These are phyloP conservation scores for Alviniconcha strummeri DNA, from an alignment of 2,888 invertebrate genomes.

Conservation along the genomic window DNA sequence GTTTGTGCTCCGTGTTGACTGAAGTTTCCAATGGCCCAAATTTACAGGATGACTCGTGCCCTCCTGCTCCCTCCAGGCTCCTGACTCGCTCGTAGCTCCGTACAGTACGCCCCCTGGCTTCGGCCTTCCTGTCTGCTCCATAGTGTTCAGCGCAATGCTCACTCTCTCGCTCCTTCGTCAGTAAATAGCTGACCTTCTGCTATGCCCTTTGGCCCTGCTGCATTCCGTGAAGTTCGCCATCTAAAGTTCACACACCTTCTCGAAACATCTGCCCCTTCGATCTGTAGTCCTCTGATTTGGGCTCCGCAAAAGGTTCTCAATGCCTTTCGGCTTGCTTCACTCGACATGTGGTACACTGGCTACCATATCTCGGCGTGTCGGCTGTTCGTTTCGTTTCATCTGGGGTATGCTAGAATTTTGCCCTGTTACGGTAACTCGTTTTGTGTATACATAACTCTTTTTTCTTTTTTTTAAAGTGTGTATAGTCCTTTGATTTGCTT, in stretches of 20 bases:
- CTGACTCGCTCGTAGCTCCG: slow-evolving; percentile 21
- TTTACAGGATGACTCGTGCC: slow-evolving; percentile 22
- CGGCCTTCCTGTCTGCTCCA: slow-evolving; percentile 24
- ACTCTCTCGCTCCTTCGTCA: slow-evolving; percentile 22
- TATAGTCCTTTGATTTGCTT: background rate
- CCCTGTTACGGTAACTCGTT: slow-evolving; percentile 6
- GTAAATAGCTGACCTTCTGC: slow-evolving; percentile 22
- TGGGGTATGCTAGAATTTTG: slow-evolving; percentile 27
- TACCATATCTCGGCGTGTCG: slow-evolving; percentile 25
- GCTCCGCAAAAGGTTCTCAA: slow-evolving; percentile 14
- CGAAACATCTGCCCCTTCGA: slow-evolving; percentile 21
- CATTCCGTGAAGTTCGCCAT: slow-evolving; percentile 14
- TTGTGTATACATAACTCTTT: background rate
- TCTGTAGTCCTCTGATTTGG: slow-evolving; percentile 16
- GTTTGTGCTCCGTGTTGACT: slow-evolving; percentile 17
- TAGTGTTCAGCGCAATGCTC: slow-evolving; percentile 22
- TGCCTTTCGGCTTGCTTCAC: slow-evolving; percentile 16
- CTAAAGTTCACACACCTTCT: background rate
- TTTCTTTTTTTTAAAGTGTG: background rate
- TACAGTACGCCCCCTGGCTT: slow-evolving; percentile 18
- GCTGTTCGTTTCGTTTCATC: slow-evolving; percentile 28
- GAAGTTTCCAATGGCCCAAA: slow-evolving; percentile 20
- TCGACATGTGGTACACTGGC: slow-evolving; percentile 14
- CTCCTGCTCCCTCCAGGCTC: slow-evolving; percentile 21
- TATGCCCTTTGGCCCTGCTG: slow-evolving; percentile 24